phyloP scores from a whole-genome alignment of 2,113 vertebrate genomes.

The Dipodomys ordii region DNA sequence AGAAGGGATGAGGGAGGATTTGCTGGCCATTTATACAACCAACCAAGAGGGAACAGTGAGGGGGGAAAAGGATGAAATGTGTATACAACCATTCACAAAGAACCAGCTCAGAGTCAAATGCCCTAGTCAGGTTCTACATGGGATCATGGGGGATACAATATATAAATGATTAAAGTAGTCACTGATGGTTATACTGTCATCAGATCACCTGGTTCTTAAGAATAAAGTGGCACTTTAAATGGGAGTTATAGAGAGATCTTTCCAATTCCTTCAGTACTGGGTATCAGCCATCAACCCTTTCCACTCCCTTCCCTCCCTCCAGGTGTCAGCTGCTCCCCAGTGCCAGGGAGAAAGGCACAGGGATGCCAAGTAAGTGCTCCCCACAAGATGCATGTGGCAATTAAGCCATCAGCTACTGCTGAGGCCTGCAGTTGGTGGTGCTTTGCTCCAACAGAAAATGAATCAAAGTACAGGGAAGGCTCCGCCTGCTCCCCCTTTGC shows the following conservation, averaged over 20 bases:
- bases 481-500: not conserved
- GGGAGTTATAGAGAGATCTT: not conserved
- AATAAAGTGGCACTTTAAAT: constrained; percentile 45
- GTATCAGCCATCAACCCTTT: constrained; percentile 62
- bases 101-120: not conserved
- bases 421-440: not conserved
- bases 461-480: constrained; percentile 64
- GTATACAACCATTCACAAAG: not conserved
- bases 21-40: not conserved
- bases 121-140: not conserved
- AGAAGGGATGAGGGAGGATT: not conserved
- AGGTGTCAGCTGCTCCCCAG: constrained; percentile 77
- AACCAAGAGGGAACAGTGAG: not conserved
- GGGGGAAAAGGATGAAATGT: fast-evolving
- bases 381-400: constrained; percentile 59
- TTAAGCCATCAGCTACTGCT: constrained; percentile 63
- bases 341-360: constrained; percentile 55
- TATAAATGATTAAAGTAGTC: not conserved
- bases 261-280: constrained; percentile 46
- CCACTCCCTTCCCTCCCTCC: constrained; percentile 18
- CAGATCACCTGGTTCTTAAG: constrained; percentile 29
- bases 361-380: constrained; percentile 56
- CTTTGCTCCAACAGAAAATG: constrained; percentile 61
- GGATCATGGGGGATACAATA: not conserved
- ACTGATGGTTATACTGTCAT: constrained; percentile 22